Evolutionary conservation across 2,113 vertebrate species (phyloP).

Genomic region (Alaudala cheleensis): DNA sequence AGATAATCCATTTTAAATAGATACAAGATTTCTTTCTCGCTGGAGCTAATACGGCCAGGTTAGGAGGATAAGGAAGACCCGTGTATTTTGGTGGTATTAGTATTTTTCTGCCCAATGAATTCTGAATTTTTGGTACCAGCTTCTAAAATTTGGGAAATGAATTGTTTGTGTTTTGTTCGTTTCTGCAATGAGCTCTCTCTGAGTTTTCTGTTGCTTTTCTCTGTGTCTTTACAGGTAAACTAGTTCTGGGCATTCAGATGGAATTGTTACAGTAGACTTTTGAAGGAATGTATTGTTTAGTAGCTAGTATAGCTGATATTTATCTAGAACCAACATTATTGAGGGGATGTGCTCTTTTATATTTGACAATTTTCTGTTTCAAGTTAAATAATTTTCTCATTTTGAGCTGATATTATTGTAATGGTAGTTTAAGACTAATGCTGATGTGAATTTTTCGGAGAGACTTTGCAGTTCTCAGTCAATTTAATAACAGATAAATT

Average conservation of each 20-base stretch:
- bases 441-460: slow-evolving; percentile 5
- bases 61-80: not conserved
- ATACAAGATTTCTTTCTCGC: slow-evolving; percentile 11
- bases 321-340: not conserved
- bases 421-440: not conserved
- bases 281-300: not conserved
- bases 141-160: not conserved
- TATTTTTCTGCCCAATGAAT: slow-evolving; percentile 15
- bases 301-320: not conserved
- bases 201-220: slow-evolving; percentile 15
- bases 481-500: slow-evolving; percentile 11
- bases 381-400: not conserved
- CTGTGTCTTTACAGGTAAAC: slow-evolving; percentile 25
- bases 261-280: not conserved
- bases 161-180: not conserved
- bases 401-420: not conserved
- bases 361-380: not conserved
- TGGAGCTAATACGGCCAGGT: not conserved
- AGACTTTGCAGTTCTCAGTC: not conserved
- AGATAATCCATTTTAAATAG: slow-evolving; percentile 55
- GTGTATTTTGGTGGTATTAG: not conserved
- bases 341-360: not conserved
- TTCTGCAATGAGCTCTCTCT: not conserved
- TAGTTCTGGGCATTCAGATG: slow-evolving; percentile 1
- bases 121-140: not conserved